Conservation (phyloP, 2,797 vertebrate genomes). For the Carapus acus region DNA sequence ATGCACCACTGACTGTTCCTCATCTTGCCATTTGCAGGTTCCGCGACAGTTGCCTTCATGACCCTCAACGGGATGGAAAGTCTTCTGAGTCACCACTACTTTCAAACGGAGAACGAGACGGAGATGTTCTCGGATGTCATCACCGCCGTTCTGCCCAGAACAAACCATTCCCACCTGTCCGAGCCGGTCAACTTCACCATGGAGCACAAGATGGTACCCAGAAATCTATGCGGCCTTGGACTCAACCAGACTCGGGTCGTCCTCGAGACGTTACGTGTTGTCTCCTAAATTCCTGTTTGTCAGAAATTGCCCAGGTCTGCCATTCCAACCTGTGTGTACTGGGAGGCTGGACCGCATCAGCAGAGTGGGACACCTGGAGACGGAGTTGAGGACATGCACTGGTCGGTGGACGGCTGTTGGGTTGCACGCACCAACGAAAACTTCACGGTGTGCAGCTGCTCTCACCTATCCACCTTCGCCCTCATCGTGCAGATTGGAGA, state of each 20-base stretch:
- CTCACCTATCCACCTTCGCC: conserved; percentile 71
- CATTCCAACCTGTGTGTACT: conserved; percentile 65
- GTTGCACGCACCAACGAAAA: conserved; percentile 43
- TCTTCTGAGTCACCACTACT: conserved; percentile 56
- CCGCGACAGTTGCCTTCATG: conserved; percentile 55
- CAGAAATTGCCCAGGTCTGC: conserved; percentile 39
- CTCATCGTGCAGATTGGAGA: conserved; percentile 66
- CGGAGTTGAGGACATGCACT: conserved; percentile 14
- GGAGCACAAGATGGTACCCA: conserved; percentile 50
- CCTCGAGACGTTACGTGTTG: not conserved
- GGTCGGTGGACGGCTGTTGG: conserved; percentile 63
- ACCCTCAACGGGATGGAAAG: conserved; percentile 54
- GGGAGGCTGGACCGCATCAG: conserved; percentile 38
- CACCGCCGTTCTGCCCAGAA: conserved; percentile 45
- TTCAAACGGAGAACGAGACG: conserved; percentile 48
- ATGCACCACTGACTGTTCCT: too few species aligned
- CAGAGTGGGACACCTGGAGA: too few species aligned
- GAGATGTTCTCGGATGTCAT: conserved; percentile 63
- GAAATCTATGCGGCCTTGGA: not conserved
- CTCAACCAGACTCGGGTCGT: not conserved
- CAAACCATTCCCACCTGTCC: conserved; percentile 44
- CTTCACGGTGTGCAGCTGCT: conserved; percentile 65
- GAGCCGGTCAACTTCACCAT: conserved; percentile 66
- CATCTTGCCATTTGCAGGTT: conserved; percentile 34
- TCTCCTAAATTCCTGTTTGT: not conserved